Conservation (phyloP, 2,888 invertebrate species). For the Blera fallax region DNA sequence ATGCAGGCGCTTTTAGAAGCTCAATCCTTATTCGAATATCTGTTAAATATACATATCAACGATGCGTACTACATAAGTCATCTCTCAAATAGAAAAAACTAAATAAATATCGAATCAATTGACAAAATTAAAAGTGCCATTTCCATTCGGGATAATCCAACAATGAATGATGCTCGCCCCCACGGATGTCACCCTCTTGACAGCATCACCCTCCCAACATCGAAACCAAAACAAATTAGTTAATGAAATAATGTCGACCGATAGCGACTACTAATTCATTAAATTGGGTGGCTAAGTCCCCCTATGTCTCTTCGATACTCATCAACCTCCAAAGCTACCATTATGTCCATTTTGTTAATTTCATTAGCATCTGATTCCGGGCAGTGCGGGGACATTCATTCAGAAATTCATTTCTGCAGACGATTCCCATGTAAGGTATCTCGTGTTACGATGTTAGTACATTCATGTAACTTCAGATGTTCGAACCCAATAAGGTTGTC, state of each 20-base stretch:
- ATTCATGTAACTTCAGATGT: slow-evolving; percentile 51
- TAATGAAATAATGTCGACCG: slow-evolving; percentile 75
- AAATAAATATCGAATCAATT: slow-evolving; percentile 38
- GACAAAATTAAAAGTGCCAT: slow-evolving; percentile 61
- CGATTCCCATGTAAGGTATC: slow-evolving; percentile 4
- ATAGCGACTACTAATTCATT: slow-evolving; percentile 74
- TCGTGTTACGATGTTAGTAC: slow-evolving; percentile 42
- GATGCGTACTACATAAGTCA: neutral
- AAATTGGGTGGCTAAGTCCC: slow-evolving; percentile 71
- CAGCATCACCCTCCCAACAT: neutral
- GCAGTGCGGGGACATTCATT: slow-evolving; percentile 30
- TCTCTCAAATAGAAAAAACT: neutral
- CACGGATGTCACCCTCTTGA: neutral
- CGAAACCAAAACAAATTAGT: slow-evolving; percentile 73
- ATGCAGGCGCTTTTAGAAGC: too few species aligned
- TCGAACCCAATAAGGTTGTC: slow-evolving; percentile 10
- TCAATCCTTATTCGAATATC: too few species aligned
- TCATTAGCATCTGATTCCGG: slow-evolving; percentile 71
- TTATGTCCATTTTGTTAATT: slow-evolving; percentile 71
- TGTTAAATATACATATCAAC: neutral
- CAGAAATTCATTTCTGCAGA: slow-evolving; percentile 11
- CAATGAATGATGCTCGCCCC: neutral
- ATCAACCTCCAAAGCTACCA: slow-evolving; percentile 19
- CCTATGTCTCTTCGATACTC: slow-evolving; percentile 4
- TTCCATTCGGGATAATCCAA: slow-evolving; percentile 18